Base-by-base conservation (phyloP, 1,140 invertebrate species). In the Pseudomyrmex dendroicus region DNA sequence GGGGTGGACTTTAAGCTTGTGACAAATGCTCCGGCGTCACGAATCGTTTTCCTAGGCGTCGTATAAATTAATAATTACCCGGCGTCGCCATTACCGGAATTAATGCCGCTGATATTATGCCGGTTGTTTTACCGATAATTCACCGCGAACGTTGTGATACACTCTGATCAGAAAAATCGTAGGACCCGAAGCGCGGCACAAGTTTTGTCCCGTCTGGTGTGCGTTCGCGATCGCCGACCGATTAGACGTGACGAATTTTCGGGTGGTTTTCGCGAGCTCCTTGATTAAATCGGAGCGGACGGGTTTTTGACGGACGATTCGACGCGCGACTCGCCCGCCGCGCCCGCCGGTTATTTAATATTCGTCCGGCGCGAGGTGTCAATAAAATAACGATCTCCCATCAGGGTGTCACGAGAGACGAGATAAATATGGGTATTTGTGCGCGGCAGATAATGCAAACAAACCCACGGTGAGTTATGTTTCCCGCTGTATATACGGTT, bases 341-440 rank as follows among this genome's bases (percentile, higher is more conserved):
- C 56, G 61, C 48, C 83, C 70, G 46, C 62, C 46, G 68, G 68
- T 84, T 87, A 89, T 89, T 89, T 86, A 89, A 89, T 86, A 89
- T 87, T 85, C 83, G 72, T 50, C 48, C 22, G 50, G 62, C 73
- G 84, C 80, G 72, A 86, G 76, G 86, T 89, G 90, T 91, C 89
- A 92, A 93, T 93, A 90, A 92, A 92, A 92, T 91, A 92, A 91
- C 91, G 90, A 92, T 91, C 89, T 80, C 73, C 84, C 84, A 86
- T 89, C 85, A 85, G 83, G 67, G 83, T 90, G 89, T 91, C 88
- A 90, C 84, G 87, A 85, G 89, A 90, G 88, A 90, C 90, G 91
- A 91, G 90, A 91, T 92, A 91, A 92, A 93, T 92, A 93, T 91
- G 92, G 89, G 88, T 92, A 91, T 91, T 92, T 92, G 90, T 92